Conservation (phyloP, 2,797 vertebrate species). For the Phataginus tricuspis region DNA sequence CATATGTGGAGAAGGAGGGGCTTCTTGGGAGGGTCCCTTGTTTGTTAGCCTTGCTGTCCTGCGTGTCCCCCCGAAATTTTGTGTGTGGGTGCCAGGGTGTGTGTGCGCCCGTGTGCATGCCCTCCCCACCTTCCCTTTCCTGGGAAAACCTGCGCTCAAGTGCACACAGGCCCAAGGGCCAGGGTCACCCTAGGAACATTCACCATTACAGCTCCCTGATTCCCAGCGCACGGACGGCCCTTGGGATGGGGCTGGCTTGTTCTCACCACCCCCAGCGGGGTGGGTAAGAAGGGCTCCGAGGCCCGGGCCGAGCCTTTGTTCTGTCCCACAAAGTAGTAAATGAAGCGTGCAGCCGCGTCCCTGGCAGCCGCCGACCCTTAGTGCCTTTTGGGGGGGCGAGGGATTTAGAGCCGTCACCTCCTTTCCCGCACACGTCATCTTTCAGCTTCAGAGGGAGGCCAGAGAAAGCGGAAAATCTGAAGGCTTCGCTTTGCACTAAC, state of each 20-base stretch:
- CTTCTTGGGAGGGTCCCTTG: fast-evolving
- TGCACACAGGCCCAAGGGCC: background rate
- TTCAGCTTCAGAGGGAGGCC: background rate
- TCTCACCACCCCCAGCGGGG: slow-evolving; percentile 15
- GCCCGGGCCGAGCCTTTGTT: slow-evolving; percentile 76
- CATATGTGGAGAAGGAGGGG: fast-evolving
- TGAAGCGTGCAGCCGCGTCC: slow-evolving; percentile 71
- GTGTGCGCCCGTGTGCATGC: background rate
- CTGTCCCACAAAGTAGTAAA: slow-evolving; percentile 75
- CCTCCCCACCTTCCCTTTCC: slow-evolving; percentile 7
- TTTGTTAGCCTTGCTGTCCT: fast-evolving
- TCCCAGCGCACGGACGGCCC: slow-evolving; percentile 18
- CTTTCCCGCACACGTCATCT: slow-evolving; percentile 56
- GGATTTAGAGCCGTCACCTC: slow-evolving; percentile 47
- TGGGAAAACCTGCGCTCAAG: background rate
- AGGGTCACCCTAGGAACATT: slow-evolving; percentile 40
- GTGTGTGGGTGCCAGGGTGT: background rate
- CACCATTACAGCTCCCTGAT: slow-evolving; percentile 56
- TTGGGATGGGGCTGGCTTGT: slow-evolving; percentile 19
- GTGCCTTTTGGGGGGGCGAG: background rate
- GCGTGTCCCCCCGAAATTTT: background rate
- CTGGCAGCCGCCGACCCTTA: background rate
- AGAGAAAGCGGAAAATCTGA: background rate
- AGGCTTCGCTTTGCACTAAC: slow-evolving; percentile 19
- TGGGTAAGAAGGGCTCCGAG: background rate